phyloP scores from a whole-genome alignment of 2,888 invertebrate genomes.

The Steinernema hermaphroditum region DNA sequence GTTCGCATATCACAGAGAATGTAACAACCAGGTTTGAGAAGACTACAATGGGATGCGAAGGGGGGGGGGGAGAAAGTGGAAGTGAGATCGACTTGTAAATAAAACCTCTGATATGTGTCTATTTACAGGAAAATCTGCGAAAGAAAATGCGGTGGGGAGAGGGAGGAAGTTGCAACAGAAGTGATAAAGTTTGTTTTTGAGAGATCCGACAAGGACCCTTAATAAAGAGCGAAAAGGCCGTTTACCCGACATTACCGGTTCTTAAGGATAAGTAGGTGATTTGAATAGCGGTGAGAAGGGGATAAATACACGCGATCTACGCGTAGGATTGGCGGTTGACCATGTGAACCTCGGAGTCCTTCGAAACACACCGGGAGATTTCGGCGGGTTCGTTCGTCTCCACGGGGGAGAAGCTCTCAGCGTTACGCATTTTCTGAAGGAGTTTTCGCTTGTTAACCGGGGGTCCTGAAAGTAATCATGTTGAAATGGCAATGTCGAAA shows the following conservation, averaged over 20 bases:
- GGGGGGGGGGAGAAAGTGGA: neutral
- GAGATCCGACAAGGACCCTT: slow-evolving; percentile 8
- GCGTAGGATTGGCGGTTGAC: slow-evolving; percentile 4
- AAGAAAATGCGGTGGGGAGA: neutral
- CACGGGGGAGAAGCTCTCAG: neutral
- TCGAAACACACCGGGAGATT: neutral
- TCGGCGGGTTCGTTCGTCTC: neutral
- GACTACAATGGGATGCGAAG: neutral
- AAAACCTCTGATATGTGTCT: slow-evolving; percentile 20
- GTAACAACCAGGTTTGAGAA: neutral
- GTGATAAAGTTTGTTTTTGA: neutral
- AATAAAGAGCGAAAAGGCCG: neutral
- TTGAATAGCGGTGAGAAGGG: neutral
- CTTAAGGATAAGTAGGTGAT: neutral
- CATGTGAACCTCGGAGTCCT: slow-evolving; percentile 5
- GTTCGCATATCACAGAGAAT: too few relatives aligned
- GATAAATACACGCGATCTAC: neutral
- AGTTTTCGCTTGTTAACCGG: slow-evolving; percentile 14
- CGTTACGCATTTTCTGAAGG: neutral
- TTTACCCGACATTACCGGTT: slow-evolving; percentile 22
- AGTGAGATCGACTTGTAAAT: slow-evolving; percentile 22
- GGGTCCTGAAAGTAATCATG: neutral
- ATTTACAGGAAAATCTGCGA: slow-evolving; percentile 21
- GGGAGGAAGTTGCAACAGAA: neutral
- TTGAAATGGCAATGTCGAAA: too few relatives aligned